Evolutionary conservation across 2,113 vertebrate species (phyloP).

Genomic region (Gobio gobio): DNA sequence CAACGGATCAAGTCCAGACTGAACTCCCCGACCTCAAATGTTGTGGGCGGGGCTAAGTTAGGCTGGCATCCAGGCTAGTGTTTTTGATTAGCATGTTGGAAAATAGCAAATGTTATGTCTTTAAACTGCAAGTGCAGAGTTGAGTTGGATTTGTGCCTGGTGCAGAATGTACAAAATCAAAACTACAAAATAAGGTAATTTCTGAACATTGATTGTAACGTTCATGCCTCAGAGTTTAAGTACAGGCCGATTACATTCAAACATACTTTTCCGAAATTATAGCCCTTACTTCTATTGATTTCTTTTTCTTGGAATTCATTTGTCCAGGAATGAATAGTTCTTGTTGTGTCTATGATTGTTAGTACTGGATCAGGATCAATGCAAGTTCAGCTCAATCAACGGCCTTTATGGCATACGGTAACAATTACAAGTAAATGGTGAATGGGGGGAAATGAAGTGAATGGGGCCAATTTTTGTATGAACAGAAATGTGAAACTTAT

Average conservation of each 20-base stretch:
- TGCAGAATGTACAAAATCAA: slow-evolving; percentile 5
- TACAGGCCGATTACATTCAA: background rate
- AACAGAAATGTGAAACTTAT: background rate
- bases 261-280: background rate
- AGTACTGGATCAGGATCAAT: background rate
- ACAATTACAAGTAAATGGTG: background rate
- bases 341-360: background rate
- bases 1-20: too few relatives aligned
- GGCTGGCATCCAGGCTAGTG: too few relatives aligned
- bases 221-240: slow-evolving; percentile 29
- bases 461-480: background rate
- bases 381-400: background rate
- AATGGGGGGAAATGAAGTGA: background rate
- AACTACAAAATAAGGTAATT: slow-evolving; percentile 23
- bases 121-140: slow-evolving; percentile 47
- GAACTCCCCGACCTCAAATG: too few relatives aligned
- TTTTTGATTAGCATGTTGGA: slow-evolving; percentile 22
- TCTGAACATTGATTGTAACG: slow-evolving; percentile 34
- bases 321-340: background rate
- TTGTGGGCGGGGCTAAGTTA: too few relatives aligned
- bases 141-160: slow-evolving; percentile 41
- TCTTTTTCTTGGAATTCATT: background rate
- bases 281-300: background rate
- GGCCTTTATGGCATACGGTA: background rate
- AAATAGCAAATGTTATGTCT: slow-evolving; percentile 40